phyloP scores from a whole-genome alignment of 2,797 vertebrate species.

The Xenopus petersii region DNA sequence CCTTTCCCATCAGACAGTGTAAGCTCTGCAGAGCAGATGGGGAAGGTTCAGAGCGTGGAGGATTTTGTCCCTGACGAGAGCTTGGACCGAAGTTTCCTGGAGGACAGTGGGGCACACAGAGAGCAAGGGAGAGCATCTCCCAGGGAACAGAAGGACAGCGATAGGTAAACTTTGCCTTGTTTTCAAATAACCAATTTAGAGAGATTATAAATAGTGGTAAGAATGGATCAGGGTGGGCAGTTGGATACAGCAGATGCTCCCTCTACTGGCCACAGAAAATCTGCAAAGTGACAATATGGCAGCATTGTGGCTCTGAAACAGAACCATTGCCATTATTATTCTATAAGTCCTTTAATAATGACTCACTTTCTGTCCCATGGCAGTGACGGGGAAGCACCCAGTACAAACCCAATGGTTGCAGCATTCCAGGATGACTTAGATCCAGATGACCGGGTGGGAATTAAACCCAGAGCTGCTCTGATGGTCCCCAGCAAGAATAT shows the following conservation, averaged over 20 bases:
- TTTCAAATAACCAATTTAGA: not conserved
- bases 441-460: constrained; percentile 71
- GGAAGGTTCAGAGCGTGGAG: constrained; percentile 77
- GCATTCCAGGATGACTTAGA: constrained; percentile 90
- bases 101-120: constrained; percentile 68
- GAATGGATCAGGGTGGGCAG: too few species aligned
- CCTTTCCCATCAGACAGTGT: constrained; percentile 35
- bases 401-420: constrained; percentile 89
- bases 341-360: not conserved
- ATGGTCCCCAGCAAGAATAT: constrained; percentile 69
- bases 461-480: constrained; percentile 47
- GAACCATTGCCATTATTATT: too few species aligned
- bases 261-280: too few species aligned
- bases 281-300: too few species aligned
- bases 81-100: constrained; percentile 89
- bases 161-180: constrained; percentile 71
- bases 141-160: constrained; percentile 69
- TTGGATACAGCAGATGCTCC: too few species aligned
- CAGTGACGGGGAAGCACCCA: constrained; percentile 77
- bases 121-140: constrained; percentile 52
- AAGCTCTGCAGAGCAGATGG: constrained; percentile 52
- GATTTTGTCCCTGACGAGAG: constrained; percentile 90
- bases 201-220: too few species aligned
- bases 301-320: too few species aligned
- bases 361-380: not conserved